A percentile compares a stretch with the other conserved stretches of the same genome.
Evolutionary conservation across 2,113 vertebrate genomes (phyloP).

Genomic region (Dromiciops gliroides): DNA sequence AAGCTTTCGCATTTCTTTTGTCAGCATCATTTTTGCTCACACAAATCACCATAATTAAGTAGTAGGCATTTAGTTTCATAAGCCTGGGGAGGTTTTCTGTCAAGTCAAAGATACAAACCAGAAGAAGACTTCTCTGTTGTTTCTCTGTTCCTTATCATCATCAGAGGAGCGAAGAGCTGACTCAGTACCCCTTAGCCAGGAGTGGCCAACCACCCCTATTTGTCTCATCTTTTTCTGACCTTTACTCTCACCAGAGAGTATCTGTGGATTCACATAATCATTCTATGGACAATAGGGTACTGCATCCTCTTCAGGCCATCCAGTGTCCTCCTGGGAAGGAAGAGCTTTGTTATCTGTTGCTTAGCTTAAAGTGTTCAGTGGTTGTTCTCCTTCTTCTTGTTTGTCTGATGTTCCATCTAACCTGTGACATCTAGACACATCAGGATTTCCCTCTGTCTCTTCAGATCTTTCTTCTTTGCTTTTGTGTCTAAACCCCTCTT

Average conservation of each 20-base stretch:
- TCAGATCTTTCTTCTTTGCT: background rate
- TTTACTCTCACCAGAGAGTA: background rate
- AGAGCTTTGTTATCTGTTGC: background rate
- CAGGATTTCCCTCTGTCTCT: background rate
- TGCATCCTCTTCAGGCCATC: background rate
- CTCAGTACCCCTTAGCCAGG: background rate
- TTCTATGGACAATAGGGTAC: background rate
- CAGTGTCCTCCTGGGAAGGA: background rate
- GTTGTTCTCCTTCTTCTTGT: background rate
- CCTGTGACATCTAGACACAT: background rate
- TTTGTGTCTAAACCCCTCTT: background rate
- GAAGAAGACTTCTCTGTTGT: background rate
- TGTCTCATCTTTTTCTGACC: background rate
- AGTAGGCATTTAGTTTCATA: background rate
- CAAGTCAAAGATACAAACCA: background rate
- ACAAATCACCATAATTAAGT: background rate
- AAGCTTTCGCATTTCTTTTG: background rate
- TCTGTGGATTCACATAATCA: background rate
- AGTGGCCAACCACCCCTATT: too few relatives aligned
- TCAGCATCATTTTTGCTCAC: background rate
- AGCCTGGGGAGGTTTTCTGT: background rate
- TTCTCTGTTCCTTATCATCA: background rate
- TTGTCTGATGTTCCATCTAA: background rate
- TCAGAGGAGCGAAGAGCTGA: background rate
- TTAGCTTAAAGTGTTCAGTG: background rate